Conservation (phyloP, 2,888 invertebrate species). For the Glyphotaelius pellucidus region DNA sequence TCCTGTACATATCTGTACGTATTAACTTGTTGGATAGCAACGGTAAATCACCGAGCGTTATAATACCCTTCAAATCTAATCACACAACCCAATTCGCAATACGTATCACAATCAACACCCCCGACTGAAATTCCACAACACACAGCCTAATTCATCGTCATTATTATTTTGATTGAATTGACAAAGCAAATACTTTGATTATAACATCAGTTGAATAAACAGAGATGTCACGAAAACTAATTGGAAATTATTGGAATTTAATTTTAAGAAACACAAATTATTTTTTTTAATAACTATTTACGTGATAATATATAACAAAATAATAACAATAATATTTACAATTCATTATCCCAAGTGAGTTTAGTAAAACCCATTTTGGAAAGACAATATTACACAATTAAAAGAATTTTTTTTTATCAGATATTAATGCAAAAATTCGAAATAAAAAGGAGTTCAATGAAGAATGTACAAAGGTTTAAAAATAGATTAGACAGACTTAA, state of each 20-base stretch:
- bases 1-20: neutral
- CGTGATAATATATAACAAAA: too few relatives aligned
- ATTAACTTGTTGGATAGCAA: neutral
- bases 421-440: too few relatives aligned
- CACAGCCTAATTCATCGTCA: neutral
- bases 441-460: too few relatives aligned
- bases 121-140: neutral
- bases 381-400: too few relatives aligned
- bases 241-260: neutral
- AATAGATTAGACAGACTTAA: too few relatives aligned
- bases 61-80: slow-evolving; percentile 13
- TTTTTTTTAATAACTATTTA: neutral
- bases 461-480: too few relatives aligned
- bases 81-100: slow-evolving; percentile 15
- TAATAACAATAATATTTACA: neutral
- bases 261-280: neutral
- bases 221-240: neutral
- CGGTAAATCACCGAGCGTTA: neutral
- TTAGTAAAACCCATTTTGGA: too few relatives aligned
- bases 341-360: too few relatives aligned
- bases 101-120: neutral
- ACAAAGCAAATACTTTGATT: slow-evolving; percentile 30
- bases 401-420: too few relatives aligned
- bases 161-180: slow-evolving; percentile 11
- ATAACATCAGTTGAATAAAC: slow-evolving; percentile 27